Conservation (phyloP, 2,888 invertebrate species). For the Plemyria rubiginata region DNA sequence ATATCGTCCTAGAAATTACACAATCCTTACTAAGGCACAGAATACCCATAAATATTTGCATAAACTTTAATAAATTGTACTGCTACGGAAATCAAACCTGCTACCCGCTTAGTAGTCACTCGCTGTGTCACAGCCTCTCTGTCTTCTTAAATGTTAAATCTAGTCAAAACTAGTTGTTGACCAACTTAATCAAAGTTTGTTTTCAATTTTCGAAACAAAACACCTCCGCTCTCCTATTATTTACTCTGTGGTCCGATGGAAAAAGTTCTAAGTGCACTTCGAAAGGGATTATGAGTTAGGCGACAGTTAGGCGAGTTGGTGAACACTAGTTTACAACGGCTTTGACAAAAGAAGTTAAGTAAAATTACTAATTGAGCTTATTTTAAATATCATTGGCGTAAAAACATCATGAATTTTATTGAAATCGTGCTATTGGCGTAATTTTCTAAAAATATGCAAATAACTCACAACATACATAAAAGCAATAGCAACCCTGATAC, state of each 20-base stretch:
- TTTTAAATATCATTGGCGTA: too few relatives aligned
- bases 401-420: too few relatives aligned
- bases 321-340: background rate
- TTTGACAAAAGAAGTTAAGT: too few relatives aligned
- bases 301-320: background rate
- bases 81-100: too few relatives aligned
- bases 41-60: too few relatives aligned
- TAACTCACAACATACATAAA: background rate
- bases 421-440: too few relatives aligned
- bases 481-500: background rate
- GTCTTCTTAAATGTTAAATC: background rate
- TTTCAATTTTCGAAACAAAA: conserved; percentile 4
- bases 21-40: background rate
- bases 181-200: background rate
- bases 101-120: too few relatives aligned
- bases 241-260: conserved; percentile 3
- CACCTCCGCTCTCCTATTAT: background rate
- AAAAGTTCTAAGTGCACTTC: conserved; percentile 8
- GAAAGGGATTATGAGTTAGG: conserved; percentile 9
- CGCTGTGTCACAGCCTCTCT: background rate
- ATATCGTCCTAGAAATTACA: too few relatives aligned
- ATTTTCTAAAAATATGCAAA: too few relatives aligned
- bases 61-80: too few relatives aligned
- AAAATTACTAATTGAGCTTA: too few relatives aligned
- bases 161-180: background rate